Percentiles rank a stretch among this genome's conserved stretches.
These are phyloP conservation scores for Rhinolophus ferrumequinum DNA, from an alignment of 2,113 vertebrate species.

Conservation along the genomic window DNA sequence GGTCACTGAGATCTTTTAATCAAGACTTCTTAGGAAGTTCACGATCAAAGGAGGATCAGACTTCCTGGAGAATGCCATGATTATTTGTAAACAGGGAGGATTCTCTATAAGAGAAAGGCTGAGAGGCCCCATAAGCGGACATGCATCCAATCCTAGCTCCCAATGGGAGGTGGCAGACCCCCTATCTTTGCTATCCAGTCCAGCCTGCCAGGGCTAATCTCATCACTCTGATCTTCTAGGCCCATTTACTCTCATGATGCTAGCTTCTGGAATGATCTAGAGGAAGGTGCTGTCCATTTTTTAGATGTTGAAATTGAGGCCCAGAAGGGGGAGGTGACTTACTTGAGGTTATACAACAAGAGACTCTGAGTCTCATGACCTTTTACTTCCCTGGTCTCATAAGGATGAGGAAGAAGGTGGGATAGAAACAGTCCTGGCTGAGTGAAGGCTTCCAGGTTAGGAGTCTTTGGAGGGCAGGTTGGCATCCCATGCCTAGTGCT, in stretches of 20 bases:
- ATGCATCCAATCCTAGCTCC: not conserved
- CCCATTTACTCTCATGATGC: not conserved
- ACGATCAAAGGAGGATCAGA: not conserved
- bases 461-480: not conserved
- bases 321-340: not conserved
- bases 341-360: not conserved
- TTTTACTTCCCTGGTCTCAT: not conserved
- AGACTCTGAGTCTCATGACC: not conserved
- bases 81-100: not conserved
- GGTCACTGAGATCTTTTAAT: conserved; percentile 23
- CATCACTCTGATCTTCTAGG: not conserved
- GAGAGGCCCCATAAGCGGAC: not conserved
- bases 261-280: not conserved
- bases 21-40: conserved; percentile 47
- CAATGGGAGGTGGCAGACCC: not conserved
- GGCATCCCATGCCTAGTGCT: not conserved
- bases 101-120: not conserved
- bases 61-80: not conserved
- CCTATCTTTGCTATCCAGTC: not conserved
- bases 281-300: not conserved
- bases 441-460: not conserved
- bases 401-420: not conserved
- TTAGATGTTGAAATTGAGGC: not conserved
- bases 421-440: not conserved
- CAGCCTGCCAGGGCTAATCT: not conserved